Conservation (phyloP, 2,113 vertebrate species). For the Fregetta grallaria region DNA sequence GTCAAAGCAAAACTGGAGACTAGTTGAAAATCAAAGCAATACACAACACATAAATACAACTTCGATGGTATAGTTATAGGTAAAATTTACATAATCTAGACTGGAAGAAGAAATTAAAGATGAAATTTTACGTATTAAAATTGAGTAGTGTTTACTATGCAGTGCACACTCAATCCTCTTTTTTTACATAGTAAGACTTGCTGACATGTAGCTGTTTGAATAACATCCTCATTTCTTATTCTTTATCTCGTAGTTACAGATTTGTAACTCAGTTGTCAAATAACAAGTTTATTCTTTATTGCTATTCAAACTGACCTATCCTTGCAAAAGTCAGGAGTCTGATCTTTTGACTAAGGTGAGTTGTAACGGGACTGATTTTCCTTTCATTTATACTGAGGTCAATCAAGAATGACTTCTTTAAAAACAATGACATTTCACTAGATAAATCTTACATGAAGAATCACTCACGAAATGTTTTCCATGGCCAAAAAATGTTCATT, state of each 20-base stretch:
- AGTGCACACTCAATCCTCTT: not conserved
- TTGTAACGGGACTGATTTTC: not conserved
- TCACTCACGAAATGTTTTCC: not conserved
- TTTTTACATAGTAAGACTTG: not conserved
- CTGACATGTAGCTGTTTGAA: not conserved
- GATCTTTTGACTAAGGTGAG: not conserved
- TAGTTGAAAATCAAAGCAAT: not conserved
- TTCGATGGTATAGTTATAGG: not conserved
- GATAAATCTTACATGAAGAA: not conserved
- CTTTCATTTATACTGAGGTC: not conserved
- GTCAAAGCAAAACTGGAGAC: not conserved
- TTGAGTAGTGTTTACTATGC: not conserved
- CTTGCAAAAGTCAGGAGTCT: not conserved
- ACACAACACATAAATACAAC: not conserved
- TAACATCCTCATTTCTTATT: not conserved
- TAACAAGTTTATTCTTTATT: not conserved
- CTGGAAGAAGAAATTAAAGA: not conserved
- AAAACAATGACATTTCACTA: not conserved
- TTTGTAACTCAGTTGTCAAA: not conserved
- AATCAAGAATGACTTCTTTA: not conserved
- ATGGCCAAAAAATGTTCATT: not conserved
- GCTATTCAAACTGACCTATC: not conserved
- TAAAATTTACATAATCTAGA: not conserved
- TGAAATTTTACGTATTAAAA: not conserved
- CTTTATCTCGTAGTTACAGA: not conserved